Conservation (phyloP, 2,888 invertebrate genomes). For the Acleris cristana region DNA sequence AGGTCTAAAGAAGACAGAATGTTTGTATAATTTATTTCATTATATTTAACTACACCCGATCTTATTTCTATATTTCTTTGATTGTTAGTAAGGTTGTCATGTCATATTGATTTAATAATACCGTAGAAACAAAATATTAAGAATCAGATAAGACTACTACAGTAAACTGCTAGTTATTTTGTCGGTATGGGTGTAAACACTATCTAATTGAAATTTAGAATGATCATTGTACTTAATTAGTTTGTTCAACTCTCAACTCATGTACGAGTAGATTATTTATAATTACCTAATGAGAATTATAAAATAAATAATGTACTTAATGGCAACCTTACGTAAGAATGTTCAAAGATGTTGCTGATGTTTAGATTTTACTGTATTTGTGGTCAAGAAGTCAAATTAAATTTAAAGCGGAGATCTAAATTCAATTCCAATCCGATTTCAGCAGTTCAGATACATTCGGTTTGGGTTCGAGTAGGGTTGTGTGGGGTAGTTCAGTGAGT, state of each 20-base stretch:
- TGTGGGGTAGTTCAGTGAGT: constrained; percentile 66
- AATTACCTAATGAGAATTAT: background rate
- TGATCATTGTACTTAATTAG: too few species aligned
- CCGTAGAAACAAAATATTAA: background rate
- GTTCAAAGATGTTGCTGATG: constrained; percentile 62
- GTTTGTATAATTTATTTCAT: constrained; percentile 59
- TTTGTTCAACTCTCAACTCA: too few species aligned
- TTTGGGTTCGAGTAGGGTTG: constrained; percentile 49
- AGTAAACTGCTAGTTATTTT: background rate
- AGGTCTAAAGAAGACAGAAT: constrained; percentile 48
- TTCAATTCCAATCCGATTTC: constrained; percentile 63
- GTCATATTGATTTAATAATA: constrained; percentile 53
- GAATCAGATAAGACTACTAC: background rate
- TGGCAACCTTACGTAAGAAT: constrained; percentile 70
- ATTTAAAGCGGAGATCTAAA: constrained; percentile 48
- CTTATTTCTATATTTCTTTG: constrained; percentile 29
- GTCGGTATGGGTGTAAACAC: background rate
- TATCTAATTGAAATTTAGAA: background rate
- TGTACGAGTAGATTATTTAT: too few species aligned
- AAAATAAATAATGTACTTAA: constrained; percentile 49
- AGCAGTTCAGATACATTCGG: constrained; percentile 66
- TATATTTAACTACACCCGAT: constrained; percentile 59
- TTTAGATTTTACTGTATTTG: constrained; percentile 30
- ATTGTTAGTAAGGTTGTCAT: constrained; percentile 71
- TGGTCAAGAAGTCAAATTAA: constrained; percentile 5